Evolutionary conservation across 2,797 vertebrate genomes (phyloP), one percentile per base, ranked within the genome.

Genomic region (Garrulus glandarius): DNA sequence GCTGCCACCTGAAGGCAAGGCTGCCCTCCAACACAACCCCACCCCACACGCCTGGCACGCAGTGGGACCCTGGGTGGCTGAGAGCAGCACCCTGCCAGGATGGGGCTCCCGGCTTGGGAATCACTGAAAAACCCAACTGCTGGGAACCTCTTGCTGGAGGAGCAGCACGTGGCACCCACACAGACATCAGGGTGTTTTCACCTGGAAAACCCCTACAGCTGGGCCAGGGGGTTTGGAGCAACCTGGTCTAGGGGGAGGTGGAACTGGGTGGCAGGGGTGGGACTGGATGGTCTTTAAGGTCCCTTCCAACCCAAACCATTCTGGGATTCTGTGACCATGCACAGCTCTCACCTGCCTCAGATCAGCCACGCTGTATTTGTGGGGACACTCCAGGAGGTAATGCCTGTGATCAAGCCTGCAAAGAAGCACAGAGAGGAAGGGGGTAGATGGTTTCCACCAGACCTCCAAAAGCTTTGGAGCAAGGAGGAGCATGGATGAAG

Each of bases 311-410:
- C 39, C 52, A 71, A 43, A 65, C 4, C 22, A 53, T 53, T 57
- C 26, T 29, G 34, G 27, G 44, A 59, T 65, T 84, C 34, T 16
- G 2, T 3, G 15, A 75, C 26, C 36, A 13, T 0, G 4, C 21
- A 27, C 24, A 80, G 47, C 55, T 85, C 97, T 93, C 91, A 97
- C 97, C 97, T 97, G 97, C 57, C 93, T 98, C 6, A 99, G 98
- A 79, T 99, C 99, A 50, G 97, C 41, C 4, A 99, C 98, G 7
- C 99, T 99, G 98, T 99, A 99, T 63, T 99, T 98, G 71, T 99
- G 98, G 78, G 98, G 98, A 14, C 98, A 99, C 93, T 99, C 99
- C 97, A 99, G 85, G 77, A 99, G 98, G 95, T 99, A 99, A 13
- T 98, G 98, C 64, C 99, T 97, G 88, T 99, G 98, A 57, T 98